Evolutionary conservation across 2,888 invertebrate species (phyloP).

Genomic region (Conops quadrifasciatus): DNA sequence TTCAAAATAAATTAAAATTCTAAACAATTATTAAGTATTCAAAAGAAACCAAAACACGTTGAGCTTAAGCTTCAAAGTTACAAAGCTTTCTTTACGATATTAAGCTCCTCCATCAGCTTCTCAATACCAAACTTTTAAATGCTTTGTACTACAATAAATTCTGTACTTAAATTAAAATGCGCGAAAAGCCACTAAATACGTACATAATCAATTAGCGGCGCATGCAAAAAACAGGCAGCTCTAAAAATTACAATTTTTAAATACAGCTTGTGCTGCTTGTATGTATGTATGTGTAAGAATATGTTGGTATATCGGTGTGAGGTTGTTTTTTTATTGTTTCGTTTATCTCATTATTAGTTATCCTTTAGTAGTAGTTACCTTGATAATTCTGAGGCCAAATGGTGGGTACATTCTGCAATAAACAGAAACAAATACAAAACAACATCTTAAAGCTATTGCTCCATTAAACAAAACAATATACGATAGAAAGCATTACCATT

Average conservation of each 20-base stretch:
- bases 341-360: constrained; percentile 41
- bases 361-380: constrained; percentile 56
- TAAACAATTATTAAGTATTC: too few species aligned
- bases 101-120: too few species aligned
- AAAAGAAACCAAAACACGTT: too few species aligned
- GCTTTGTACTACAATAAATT: too few species aligned
- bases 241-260: too few species aligned
- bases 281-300: constrained; percentile 3
- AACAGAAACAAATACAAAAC: constrained; percentile 11
- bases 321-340: neutral
- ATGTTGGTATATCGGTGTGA: neutral
- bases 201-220: too few species aligned
- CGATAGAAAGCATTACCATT: constrained; percentile 58
- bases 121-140: constrained; percentile 15
- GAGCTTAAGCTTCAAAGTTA: too few species aligned
- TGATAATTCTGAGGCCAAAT: constrained; percentile 67
- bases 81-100: neutral
- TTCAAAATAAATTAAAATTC: too few species aligned
- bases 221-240: too few species aligned
- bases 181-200: too few species aligned
- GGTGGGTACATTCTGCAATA: constrained; percentile 65
- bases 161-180: too few species aligned
- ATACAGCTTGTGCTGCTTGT: too few species aligned
- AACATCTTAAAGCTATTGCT: neutral
- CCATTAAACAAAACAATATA: constrained; percentile 5